Conservation (phyloP, 2,888 invertebrate genomes). For the Esperia sulphurella region DNA sequence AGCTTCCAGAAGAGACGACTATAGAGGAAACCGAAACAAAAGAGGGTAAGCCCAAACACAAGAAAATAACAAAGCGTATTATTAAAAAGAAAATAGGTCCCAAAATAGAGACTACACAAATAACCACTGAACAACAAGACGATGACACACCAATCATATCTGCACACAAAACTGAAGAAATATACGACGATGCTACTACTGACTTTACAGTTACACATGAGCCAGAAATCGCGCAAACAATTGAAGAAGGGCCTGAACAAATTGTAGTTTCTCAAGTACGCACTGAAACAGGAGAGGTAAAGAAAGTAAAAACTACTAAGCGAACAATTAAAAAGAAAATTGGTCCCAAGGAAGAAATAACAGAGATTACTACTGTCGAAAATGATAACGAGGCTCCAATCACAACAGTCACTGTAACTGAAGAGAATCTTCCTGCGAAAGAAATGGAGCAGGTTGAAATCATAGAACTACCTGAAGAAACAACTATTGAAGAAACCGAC, state of each 20-base stretch:
- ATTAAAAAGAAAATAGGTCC: conserved; percentile 49
- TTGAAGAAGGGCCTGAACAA: conserved; percentile 31
- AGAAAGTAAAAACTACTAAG: conserved; percentile 18
- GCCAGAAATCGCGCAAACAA: conserved; percentile 22
- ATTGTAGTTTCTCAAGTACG: conserved; percentile 23
- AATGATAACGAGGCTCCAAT: conserved; percentile 47
- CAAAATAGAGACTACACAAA: conserved; percentile 27
- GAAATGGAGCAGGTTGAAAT: conserved; percentile 29
- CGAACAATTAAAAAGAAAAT: conserved; percentile 56
- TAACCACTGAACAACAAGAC: conserved; percentile 19
- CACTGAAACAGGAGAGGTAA: conserved; percentile 13
- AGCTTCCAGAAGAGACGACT: conserved; percentile 25
- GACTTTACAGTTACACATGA: not conserved
- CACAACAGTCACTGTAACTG: conserved; percentile 38
- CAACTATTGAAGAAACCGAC: conserved; percentile 15
- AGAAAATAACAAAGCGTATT: conserved; percentile 27
- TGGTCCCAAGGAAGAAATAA: conserved; percentile 58
- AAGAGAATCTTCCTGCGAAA: conserved; percentile 32
- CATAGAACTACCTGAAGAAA: conserved; percentile 23
- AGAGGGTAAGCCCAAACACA: conserved; percentile 46
- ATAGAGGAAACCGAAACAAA: conserved; percentile 35
- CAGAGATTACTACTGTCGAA: conserved; percentile 61
- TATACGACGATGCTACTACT: conserved; percentile 24
- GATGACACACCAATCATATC: conserved; percentile 27
- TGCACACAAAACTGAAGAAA: conserved; percentile 23